phyloP scores from a whole-genome alignment of 2,113 vertebrate genomes.

The Ginglymostoma cirratum region DNA sequence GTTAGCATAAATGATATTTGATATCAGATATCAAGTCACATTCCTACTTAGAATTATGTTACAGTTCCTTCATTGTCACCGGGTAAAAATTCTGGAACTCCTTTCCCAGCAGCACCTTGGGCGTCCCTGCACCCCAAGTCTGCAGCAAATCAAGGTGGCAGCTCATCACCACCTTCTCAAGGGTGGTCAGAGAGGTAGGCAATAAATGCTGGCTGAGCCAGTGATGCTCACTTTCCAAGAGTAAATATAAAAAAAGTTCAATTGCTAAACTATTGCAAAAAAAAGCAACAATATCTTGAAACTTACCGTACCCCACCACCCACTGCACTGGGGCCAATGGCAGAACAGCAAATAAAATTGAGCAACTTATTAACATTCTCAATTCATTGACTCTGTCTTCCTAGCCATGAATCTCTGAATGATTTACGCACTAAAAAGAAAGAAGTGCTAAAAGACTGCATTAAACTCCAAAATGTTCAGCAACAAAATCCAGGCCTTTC shows the following conservation, averaged over 20 bases:
- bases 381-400: background rate
- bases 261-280: no score
- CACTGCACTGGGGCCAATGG: background rate
- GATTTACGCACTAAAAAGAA: background rate
- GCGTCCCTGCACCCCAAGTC: no score
- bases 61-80: no score
- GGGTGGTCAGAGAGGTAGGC: no score
- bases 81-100: no score
- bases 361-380: background rate
- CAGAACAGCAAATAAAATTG: background rate
- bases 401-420: background rate
- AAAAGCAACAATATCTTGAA: background rate
- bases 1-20: background rate
- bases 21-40: background rate
- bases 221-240: no score
- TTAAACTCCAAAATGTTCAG: background rate
- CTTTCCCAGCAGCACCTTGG: no score
- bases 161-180: no score
- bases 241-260: background rate
- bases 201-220: no score
- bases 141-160: no score
- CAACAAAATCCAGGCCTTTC: background rate
- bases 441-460: no score
- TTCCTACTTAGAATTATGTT: background rate
- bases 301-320: background rate